Conservation (phyloP, 2,888 invertebrate species). For the Liodrosophila aerea region DNA sequence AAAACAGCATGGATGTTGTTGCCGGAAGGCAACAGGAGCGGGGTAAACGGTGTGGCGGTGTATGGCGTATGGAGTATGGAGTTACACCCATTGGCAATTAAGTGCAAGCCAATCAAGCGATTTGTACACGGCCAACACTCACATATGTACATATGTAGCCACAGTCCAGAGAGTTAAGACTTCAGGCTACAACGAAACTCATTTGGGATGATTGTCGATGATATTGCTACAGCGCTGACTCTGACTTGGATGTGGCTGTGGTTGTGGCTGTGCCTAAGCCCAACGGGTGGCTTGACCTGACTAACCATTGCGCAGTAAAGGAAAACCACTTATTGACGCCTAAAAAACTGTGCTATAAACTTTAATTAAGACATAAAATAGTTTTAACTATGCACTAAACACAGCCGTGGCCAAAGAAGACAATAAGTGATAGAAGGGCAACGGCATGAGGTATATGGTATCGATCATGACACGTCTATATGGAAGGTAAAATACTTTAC, state of each 20-base stretch:
- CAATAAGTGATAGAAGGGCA: slow-evolving; percentile 51
- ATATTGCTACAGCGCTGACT: slow-evolving; percentile 23
- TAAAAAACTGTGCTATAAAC: slow-evolving; percentile 72
- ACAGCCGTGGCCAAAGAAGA: slow-evolving; percentile 26
- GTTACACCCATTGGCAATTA: slow-evolving; percentile 73
- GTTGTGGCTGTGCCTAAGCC: slow-evolving; percentile 15
- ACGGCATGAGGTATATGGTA: slow-evolving; percentile 15
- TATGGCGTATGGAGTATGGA: slow-evolving; percentile 25
- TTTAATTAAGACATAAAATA: slow-evolving; percentile 80
- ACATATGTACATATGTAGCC: slow-evolving; percentile 26
- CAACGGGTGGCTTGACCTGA: slow-evolving; percentile 48
- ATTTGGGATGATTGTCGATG: slow-evolving; percentile 58
- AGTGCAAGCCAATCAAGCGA: slow-evolving; percentile 76
- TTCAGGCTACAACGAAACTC: slow-evolving; percentile 32
- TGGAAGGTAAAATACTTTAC: too few species aligned
- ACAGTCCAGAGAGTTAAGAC: neutral
- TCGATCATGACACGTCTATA: too few species aligned
- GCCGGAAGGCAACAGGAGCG: slow-evolving; percentile 8
- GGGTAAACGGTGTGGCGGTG: neutral
- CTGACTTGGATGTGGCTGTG: neutral
- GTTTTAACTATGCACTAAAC: slow-evolving; percentile 69
- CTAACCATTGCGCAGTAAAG: slow-evolving; percentile 52
- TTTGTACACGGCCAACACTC: slow-evolving; percentile 72
- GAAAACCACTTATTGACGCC: slow-evolving; percentile 69
- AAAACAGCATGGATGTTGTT: slow-evolving; percentile 31